Percentiles rank a stretch among this genome's conserved stretches.
phyloP scores from a whole-genome alignment of 2,888 invertebrate species.

The Tenthredo amoena region DNA sequence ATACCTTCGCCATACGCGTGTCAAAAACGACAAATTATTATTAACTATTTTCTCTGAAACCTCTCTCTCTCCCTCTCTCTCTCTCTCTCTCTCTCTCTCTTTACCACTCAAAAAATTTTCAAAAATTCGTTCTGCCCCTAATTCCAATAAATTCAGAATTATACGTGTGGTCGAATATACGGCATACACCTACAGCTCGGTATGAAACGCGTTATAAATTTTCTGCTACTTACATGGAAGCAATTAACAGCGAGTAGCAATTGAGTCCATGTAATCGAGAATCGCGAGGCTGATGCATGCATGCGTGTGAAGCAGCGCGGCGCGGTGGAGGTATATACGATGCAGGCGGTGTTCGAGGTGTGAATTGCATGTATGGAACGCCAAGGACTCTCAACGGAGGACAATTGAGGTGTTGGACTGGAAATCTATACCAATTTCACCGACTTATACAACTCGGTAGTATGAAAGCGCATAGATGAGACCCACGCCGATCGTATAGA shows the following conservation, averaged over 20 bases:
- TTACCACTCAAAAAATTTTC: neutral
- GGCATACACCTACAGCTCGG: neutral
- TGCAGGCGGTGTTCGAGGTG: slow-evolving; percentile 65
- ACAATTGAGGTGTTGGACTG: slow-evolving; percentile 78
- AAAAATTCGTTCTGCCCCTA: neutral
- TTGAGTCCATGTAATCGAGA: slow-evolving; percentile 49
- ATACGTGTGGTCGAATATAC: neutral
- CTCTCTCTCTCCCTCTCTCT: neutral
- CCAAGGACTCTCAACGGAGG: slow-evolving; percentile 75
- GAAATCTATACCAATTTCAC: slow-evolving; percentile 78
- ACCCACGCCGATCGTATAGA: neutral
- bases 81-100: neutral
- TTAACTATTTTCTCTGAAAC: neutral
- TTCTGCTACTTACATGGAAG: slow-evolving; percentile 46
- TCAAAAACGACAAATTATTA: neutral
- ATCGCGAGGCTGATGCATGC: slow-evolving; percentile 24
- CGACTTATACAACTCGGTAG: slow-evolving; percentile 68
- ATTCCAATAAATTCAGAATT: neutral
- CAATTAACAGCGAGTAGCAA: slow-evolving; percentile 49
- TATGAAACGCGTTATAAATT: slow-evolving; percentile 27
- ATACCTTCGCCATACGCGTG: neutral
- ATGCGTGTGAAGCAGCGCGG: slow-evolving; percentile 32
- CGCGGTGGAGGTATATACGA: neutral
- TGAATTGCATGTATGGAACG: slow-evolving; percentile 73
- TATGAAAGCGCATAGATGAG: slow-evolving; percentile 65